Evolutionary conservation across 1,140 invertebrate genomes (phyloP), one percentile per base, ranked within the genome.

Genomic region (Dendroctonus valens): DNA sequence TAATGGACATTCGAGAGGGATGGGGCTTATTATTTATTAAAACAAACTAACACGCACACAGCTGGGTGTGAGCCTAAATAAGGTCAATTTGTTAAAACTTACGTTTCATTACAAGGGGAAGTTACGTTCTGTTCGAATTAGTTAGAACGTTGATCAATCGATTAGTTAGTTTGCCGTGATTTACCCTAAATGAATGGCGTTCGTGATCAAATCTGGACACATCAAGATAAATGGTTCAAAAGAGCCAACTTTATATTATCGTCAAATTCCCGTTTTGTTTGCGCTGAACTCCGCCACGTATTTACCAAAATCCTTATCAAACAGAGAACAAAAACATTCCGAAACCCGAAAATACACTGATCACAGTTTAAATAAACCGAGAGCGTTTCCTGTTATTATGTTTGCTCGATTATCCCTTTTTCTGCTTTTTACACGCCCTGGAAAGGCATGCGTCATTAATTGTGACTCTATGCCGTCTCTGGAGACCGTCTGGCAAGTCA

Each of bases 1-100:
- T 65, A 65, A 65, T 65, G 62, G 62, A 48, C 41, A 65, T 65
- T 57, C 62, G 44, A 65, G 62, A 57, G 62, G 62, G 62, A 65
- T 65, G 62, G 62, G 52, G 62, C 62, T 65, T 65, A 65, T 65
- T 65, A 65, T 57, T 65, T 65, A 65, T 65, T 65, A 65, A 65
- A 57, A 57, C 62, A 40, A 50, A 65, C 53, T 65, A 65, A 53
- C 62, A 65, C 62, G 62, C 62, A 65, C 54, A 41, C 44, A 41
- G 41, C 14, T 49, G 62, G 62, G 62, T 49, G 62, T 65, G 62
- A 57, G 52, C 41, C 11, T 46, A 54, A 63, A 53, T 63, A 40
- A 57, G 48, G 42, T 52, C 49, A 65, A 65, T 65, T 65, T 57
- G 53, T 65, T 57, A 37, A 50, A 65, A 61, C 14, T 61, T 61